Conservation (phyloP, 2,888 invertebrate species). For the Malthinus seriepunctatus region DNA sequence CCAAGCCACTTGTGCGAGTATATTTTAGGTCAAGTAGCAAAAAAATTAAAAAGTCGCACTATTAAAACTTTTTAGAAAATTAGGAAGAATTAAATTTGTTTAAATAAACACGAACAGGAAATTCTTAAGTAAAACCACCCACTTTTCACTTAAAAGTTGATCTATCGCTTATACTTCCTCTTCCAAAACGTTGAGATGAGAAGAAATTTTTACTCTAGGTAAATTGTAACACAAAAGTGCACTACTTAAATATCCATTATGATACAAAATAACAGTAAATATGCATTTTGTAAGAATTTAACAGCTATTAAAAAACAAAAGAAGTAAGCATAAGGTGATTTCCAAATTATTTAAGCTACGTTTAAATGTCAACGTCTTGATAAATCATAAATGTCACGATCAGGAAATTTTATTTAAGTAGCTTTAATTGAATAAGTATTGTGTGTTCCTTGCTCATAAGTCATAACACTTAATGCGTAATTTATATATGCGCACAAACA, state of each 20-base stretch:
- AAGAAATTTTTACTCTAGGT: too few relatives aligned
- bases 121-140: too few relatives aligned
- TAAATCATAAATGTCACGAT: conserved; percentile 12
- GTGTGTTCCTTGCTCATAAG: neutral
- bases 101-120: too few relatives aligned
- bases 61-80: too few relatives aligned
- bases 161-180: too few relatives aligned
- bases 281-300: neutral
- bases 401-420: conserved; percentile 8
- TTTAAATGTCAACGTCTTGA: conserved; percentile 14
- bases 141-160: too few relatives aligned
- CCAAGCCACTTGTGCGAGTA: too few relatives aligned
- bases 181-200: too few relatives aligned
- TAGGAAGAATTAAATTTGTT: too few relatives aligned
- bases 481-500: neutral
- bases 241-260: neutral
- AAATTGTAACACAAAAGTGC: too few relatives aligned
- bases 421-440: conserved; percentile 12
- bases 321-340: neutral
- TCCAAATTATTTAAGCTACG: conserved; percentile 4
- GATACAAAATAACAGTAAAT: neutral
- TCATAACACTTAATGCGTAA: neutral
- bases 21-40: too few relatives aligned
- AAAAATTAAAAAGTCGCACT: too few relatives aligned
- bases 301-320: neutral